Conservation (phyloP, 2,113 vertebrate species). For the Dryoscopus gambensis region DNA sequence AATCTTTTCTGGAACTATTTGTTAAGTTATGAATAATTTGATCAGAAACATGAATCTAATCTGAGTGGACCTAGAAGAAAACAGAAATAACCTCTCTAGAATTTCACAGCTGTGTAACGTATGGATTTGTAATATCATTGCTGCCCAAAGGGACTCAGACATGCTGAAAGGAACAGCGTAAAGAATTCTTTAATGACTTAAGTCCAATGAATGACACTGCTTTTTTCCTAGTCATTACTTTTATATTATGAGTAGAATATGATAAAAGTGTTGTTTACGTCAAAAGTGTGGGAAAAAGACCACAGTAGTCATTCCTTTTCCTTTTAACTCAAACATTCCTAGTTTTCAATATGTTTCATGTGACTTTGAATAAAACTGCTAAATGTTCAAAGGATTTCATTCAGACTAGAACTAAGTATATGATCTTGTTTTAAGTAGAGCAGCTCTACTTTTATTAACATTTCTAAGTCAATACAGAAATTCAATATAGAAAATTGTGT, state of each 20-base stretch:
- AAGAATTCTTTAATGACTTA: background rate
- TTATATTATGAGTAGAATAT: background rate
- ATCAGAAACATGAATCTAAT: background rate
- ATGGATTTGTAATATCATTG: background rate
- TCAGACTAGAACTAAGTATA: background rate
- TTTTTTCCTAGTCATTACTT: background rate
- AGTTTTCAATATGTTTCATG: background rate
- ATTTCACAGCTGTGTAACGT: background rate
- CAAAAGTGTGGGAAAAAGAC: background rate
- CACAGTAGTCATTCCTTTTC: background rate
- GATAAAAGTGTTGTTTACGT: background rate
- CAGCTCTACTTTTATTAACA: background rate
- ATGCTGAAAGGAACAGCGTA: background rate
- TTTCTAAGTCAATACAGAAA: background rate
- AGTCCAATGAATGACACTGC: background rate
- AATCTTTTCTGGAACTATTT: background rate
- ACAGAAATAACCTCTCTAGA: background rate
- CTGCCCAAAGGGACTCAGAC: background rate
- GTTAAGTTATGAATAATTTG: background rate
- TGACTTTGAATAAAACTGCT: constrained; percentile 2
- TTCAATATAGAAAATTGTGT: background rate
- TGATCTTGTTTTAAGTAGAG: background rate
- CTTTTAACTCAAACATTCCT: background rate
- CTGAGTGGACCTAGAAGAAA: background rate
- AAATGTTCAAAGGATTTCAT: background rate